Evolutionary conservation across 1,140 invertebrate species (phyloP).

Genomic region (Saccostrea cuccullata): DNA sequence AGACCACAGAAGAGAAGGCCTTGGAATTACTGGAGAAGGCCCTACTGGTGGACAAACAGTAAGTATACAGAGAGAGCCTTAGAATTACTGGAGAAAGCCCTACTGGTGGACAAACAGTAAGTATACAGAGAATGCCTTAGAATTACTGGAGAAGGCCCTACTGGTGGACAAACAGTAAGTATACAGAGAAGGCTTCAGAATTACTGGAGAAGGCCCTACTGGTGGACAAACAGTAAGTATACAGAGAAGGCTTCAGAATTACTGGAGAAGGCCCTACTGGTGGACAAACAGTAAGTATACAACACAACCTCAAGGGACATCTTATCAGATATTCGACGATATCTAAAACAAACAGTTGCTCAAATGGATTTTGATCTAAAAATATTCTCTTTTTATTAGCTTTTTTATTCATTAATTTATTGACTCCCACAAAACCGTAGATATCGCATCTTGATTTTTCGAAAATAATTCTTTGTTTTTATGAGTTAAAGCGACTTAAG

Average conservation of each 20-base stretch:
- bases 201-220: constrained; percentile 46
- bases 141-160: constrained; percentile 60
- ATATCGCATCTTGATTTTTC: no score
- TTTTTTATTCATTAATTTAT: no score
- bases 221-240: constrained; percentile 64
- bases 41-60: constrained; percentile 70
- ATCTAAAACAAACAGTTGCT: no score
- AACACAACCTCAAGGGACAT: no score
- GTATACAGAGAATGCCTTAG: constrained; percentile 53
- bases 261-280: constrained; percentile 51
- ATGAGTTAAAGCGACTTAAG: no score
- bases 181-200: constrained; percentile 47
- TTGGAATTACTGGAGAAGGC: constrained; percentile 69
- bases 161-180: constrained; percentile 68
- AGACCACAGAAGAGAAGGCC: constrained; percentile 67
- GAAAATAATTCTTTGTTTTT: no score
- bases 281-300: constrained; percentile 62
- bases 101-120: constrained; percentile 70
- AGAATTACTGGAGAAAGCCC: constrained; percentile 68
- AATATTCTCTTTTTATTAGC: no score
- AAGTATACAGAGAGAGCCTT: constrained; percentile 63
- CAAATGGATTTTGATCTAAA: no score
- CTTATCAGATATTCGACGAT: no score
- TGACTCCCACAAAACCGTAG: no score
- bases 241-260: no score